phyloP scores from a whole-genome alignment of 2,888 invertebrate genomes.

The Cosmorhoe ocellata region DNA sequence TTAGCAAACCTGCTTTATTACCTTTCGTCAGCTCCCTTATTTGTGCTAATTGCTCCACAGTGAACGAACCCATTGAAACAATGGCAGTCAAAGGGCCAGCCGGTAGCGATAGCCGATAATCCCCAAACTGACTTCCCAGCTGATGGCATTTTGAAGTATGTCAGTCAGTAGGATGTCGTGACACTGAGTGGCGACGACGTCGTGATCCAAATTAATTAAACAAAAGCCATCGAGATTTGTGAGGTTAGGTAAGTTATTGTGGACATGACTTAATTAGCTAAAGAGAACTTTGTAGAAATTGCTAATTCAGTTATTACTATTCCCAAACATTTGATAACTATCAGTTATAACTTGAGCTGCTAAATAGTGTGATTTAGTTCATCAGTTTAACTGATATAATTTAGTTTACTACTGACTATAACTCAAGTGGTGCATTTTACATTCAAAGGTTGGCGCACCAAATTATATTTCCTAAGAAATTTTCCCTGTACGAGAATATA shows the following conservation, averaged over 20 bases:
- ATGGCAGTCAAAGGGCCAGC: slow-evolving; percentile 46
- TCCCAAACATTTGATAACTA: no score
- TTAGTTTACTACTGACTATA: not conserved
- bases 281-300: slow-evolving; percentile 15
- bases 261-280: slow-evolving; percentile 53
- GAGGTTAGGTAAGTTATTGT: slow-evolving; percentile 50
- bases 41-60: slow-evolving; percentile 12
- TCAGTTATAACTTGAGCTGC: no score
- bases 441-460: not conserved
- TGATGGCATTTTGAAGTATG: slow-evolving; percentile 81
- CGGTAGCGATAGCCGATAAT: slow-evolving; percentile 66
- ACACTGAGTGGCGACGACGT: slow-evolving; percentile 79
- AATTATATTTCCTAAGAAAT: not conserved
- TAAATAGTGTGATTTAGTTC: no score
- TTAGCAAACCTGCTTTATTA: not conserved
- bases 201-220: slow-evolving; percentile 83
- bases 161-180: slow-evolving; percentile 78
- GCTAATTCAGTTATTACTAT: no score
- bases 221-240: slow-evolving; percentile 78
- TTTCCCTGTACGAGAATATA: not conserved
- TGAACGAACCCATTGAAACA: slow-evolving; percentile 48
- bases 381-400: no score
- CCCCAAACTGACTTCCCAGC: slow-evolving; percentile 44
- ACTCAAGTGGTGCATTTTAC: not conserved
- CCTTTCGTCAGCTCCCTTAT: slow-evolving; percentile 5